These are phyloP conservation scores for Drosophila kuntzei DNA, from an alignment of 2,888 invertebrate genomes.

Conservation along the genomic window DNA sequence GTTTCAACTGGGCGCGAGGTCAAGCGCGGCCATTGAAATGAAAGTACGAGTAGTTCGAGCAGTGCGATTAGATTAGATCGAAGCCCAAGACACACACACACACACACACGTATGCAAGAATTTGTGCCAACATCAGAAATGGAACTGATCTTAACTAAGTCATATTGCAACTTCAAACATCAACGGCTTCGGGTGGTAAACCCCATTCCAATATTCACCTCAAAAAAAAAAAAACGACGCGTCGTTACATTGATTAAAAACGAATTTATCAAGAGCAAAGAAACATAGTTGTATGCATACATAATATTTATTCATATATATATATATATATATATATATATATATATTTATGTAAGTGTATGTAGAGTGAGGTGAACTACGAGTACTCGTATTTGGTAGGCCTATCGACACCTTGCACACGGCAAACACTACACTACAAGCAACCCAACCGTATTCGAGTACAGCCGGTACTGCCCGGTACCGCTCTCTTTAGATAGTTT, in stretches of 20 bases:
- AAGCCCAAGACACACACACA: slow-evolving; percentile 11
- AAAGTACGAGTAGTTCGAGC: slow-evolving; percentile 31
- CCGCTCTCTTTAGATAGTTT: slow-evolving; percentile 41
- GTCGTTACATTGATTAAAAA: slow-evolving; percentile 44
- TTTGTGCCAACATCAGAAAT: slow-evolving; percentile 2
- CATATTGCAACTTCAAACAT: slow-evolving; percentile 21
- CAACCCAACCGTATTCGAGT: not conserved
- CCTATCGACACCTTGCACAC: slow-evolving; percentile 11
- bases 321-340: not conserved
- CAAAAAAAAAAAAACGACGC: slow-evolving; percentile 1
- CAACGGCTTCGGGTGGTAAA: slow-evolving; percentile 2
- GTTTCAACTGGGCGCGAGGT: slow-evolving; percentile 55
- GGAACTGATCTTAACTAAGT: slow-evolving; percentile 1
- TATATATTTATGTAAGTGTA: too few species aligned
- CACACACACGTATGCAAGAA: not conserved
- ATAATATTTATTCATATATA: too few species aligned
- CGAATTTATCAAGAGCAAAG: slow-evolving; percentile 47
- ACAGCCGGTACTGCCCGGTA: not conserved
- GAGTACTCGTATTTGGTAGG: slow-evolving; percentile 4
- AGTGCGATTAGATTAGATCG: slow-evolving; percentile 53
- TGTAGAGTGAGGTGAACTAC: not conserved
- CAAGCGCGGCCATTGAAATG: slow-evolving; percentile 51
- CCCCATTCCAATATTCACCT: slow-evolving; percentile 5
- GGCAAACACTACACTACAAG: not conserved
- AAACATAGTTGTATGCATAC: not conserved